phyloP scores from a whole-genome alignment of 2,888 invertebrate species.

The Caenorhabditis sulstoni region DNA sequence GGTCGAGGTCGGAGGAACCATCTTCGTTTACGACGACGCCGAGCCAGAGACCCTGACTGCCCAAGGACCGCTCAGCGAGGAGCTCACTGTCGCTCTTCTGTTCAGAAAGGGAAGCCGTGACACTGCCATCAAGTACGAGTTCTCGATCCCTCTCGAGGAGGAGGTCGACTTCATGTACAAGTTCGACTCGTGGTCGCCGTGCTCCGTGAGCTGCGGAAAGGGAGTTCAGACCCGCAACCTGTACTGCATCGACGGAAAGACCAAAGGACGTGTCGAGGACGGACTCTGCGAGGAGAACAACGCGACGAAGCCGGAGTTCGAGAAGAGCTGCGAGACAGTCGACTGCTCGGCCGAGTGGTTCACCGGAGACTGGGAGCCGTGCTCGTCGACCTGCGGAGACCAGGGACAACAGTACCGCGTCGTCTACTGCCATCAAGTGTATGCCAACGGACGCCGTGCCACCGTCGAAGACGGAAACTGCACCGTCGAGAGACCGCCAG shows the following conservation, averaged over 20 bases:
- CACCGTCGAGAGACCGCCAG: slow-evolving; percentile 82
- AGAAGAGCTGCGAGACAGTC: slow-evolving; percentile 76
- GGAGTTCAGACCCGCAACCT: slow-evolving; percentile 89
- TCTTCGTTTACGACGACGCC: slow-evolving; percentile 90
- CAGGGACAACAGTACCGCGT: slow-evolving; percentile 83
- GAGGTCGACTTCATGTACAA: slow-evolving; percentile 87
- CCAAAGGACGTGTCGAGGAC: slow-evolving; percentile 86
- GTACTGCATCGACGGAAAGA: slow-evolving; percentile 88
- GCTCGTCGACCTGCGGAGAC: slow-evolving; percentile 89
- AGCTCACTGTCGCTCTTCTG: slow-evolving; percentile 83
- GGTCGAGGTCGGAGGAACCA: slow-evolving; percentile 87
- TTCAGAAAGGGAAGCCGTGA: slow-evolving; percentile 87
- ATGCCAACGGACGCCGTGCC: slow-evolving; percentile 86
- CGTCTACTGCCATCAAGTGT: slow-evolving; percentile 87
- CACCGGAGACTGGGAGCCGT: slow-evolving; percentile 88
- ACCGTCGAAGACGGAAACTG: slow-evolving; percentile 88
- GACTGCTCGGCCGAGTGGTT: slow-evolving; percentile 85
- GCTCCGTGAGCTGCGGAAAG: slow-evolving; percentile 92
- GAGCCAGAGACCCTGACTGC: slow-evolving; percentile 90
- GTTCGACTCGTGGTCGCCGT: slow-evolving; percentile 87
- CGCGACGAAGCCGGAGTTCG: slow-evolving; percentile 86
- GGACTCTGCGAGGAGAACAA: slow-evolving; percentile 87
- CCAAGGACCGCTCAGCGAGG: slow-evolving; percentile 91
- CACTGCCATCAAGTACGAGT: slow-evolving; percentile 89
- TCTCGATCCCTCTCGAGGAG: slow-evolving; percentile 90